Evolutionary conservation across 1,140 invertebrate genomes (phyloP), one percentile per base, ranked within the genome.

Genomic region (Lutraria rhynchaena): DNA sequence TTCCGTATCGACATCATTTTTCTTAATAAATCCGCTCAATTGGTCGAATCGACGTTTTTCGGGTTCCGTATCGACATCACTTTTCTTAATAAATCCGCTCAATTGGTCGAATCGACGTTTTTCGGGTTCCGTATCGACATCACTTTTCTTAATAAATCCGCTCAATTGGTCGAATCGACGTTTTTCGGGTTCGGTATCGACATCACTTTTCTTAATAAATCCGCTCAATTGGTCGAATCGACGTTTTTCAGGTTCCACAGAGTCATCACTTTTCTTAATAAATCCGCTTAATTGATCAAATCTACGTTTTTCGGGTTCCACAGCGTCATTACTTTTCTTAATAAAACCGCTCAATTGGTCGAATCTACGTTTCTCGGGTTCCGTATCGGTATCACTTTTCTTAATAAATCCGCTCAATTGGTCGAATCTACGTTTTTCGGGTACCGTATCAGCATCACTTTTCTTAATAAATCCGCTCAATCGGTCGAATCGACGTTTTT

Each of bases 191-290:
- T 73, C 22, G 49, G 15, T 35, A n/a, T 41, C 33, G 19, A 27
- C 29, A 27, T 70, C 67, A 44, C 67, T 70, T 70, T 70, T 70
- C 67, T 70, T 70, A 2, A 70, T 29, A 55, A 71, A 71, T 31
- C 69, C 69, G n/a, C 46, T 33, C 63, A 67, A 15, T 67, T 19
- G 15, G 22, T 67, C 63, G 22, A 67, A 61, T 29, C n/a, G n/a
- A 29, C 58, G 22, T 33, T 61, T 46, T 7, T 41, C 33, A 3
- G 22, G 3, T 67, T 67, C 63, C 19, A 22, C n/a, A 19, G 5
- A 5, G 27, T 13, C 33, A 11, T 61, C 58, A 61, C 58, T 61
- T 61, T 61, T 61, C 58, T 61, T 61, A 11, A 61, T 35, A 13
- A 61, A 27, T 35, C 58, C 58, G 31, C 27, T 31, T n/a, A 61